Evolutionary conservation across 2,113 vertebrate species (phyloP).

Genomic region (Syrrhaptes paradoxus): DNA sequence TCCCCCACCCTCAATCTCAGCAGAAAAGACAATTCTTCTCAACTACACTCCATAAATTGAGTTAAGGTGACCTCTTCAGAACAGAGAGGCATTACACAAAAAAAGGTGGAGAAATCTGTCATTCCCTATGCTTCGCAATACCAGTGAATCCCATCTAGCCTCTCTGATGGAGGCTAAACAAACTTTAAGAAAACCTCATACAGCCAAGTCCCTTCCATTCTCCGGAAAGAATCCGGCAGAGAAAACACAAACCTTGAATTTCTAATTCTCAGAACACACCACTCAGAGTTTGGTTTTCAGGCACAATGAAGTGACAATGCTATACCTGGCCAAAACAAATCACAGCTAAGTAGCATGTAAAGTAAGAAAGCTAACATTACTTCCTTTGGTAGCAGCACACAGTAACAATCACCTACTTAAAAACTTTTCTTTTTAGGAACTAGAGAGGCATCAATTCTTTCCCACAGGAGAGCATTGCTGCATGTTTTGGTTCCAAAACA

Average conservation of each 20-base stretch:
- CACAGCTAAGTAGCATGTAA: not conserved
- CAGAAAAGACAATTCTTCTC: not conserved
- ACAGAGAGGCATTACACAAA: not conserved
- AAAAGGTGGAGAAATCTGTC: not conserved
- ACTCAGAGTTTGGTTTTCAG: not conserved
- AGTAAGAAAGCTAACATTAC: not conserved
- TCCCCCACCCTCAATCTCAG: not conserved
- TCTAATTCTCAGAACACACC: not conserved
- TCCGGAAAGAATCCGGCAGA: not conserved
- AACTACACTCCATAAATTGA: not conserved
- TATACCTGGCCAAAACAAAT: not conserved
- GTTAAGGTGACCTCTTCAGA: not conserved
- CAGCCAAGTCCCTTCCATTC: not conserved
- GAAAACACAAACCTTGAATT: not conserved
- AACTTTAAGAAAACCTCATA: not conserved
- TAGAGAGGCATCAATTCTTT: not conserved
- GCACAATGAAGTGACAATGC: not conserved
- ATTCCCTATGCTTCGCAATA: not conserved
- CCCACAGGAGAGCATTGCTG: not conserved
- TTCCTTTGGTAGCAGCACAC: not conserved
- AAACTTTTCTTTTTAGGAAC: not conserved
- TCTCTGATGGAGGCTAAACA: not conserved
- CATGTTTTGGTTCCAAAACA: rapidly evolving
- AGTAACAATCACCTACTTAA: not conserved
- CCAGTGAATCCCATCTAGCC: not conserved